Evolutionary conservation across 2,888 invertebrate species (phyloP), one percentile per base, ranked within the genome.

Genomic region (Epinotia demarniana): DNA sequence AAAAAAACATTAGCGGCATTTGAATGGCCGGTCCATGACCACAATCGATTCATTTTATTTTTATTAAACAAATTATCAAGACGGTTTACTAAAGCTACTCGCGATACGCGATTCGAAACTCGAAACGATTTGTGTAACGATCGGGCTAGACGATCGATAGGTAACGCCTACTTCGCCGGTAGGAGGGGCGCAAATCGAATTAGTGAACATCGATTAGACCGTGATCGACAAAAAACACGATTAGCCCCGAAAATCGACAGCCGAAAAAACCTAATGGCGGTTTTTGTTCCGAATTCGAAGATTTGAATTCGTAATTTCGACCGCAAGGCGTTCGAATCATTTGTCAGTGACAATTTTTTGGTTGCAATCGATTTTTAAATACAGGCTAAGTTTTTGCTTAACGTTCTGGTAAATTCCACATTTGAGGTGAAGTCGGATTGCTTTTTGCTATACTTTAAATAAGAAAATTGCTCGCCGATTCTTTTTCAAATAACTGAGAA

Each of bases 1-100:
- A 94, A 94, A 94, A 94, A 93, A 92, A 92, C 94, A 94, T 94
- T 94, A 94, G 92, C 85, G 92, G 92, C 93, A 92, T 93, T 93
- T 90, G 90, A 89, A 88, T 90, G 90, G 87, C 86, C 89, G 87
- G 66, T 70, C 73, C 63, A 46, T 87, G 92, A 88, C 91, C 91
- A 87, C 93, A 92, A 94, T 94, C 93, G 93, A 94, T 93, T 92
- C 88, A 84, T 84, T 90, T 89, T 86, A 86, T 85, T 84, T 84
- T 78, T 80, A 80, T 75, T 79, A 86, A 92, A 92, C 90, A 92
- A 93, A 93, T 93, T 89, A 93, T 93, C 85, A 88, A 89, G 87
- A 83, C 79, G 83, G 82, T 86, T 84, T 85, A 81, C 78, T 80
- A 78, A 23, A 78, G 58, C 79, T 77, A 82, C 87, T 85, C 82